Conservation (phyloP, 2,113 vertebrate genomes). For the Engystomops pustulosus region DNA sequence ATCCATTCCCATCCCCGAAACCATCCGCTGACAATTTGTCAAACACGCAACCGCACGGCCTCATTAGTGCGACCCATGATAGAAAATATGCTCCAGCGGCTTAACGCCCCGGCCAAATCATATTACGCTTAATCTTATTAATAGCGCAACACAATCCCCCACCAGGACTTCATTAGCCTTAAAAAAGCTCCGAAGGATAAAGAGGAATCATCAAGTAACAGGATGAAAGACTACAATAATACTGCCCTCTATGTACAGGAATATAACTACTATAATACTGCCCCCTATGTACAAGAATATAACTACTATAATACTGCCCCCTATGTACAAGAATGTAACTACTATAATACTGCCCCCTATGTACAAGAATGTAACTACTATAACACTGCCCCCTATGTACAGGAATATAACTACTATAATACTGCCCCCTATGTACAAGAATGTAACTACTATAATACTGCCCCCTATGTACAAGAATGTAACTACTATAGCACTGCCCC, state of each 20-base stretch:
- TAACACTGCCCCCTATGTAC: background rate
- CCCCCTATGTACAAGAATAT: background rate
- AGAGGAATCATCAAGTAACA: background rate
- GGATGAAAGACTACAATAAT: background rate
- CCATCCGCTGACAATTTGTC: background rate
- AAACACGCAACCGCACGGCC: background rate
- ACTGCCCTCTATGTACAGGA: background rate
- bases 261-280: background rate
- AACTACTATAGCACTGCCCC: too few relatives aligned
- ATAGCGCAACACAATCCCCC: slow-evolving; percentile 13
- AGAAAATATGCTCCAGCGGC: slow-evolving; percentile 12
- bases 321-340: background rate
- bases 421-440: background rate
- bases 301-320: background rate
- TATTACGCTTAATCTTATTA: slow-evolving; percentile 40
- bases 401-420: background rate
- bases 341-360: background rate
- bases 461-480: background rate
- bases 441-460: background rate
- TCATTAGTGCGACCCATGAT: slow-evolving; percentile 21
- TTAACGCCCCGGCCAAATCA: slow-evolving; percentile 17
- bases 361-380: background rate
- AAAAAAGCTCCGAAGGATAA: background rate
- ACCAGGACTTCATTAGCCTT: slow-evolving; percentile 31
- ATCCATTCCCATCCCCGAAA: slow-evolving; percentile 10